phyloP scores from a whole-genome alignment of 2,797 vertebrate species.

The Sebastes cheni region DNA sequence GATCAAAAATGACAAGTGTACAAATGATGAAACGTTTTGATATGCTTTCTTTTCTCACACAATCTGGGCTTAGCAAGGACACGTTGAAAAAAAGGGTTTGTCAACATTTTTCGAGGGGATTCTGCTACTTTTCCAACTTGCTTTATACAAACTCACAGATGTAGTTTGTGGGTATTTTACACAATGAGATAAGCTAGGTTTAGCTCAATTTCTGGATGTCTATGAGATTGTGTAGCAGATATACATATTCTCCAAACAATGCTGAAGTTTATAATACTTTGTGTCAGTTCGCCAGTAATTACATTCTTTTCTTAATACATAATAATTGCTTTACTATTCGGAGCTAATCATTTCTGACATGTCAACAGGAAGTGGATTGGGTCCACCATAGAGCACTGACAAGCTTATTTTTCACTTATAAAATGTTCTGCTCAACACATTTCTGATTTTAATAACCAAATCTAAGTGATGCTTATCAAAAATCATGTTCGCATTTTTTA shows the following conservation, averaged over 20 bases:
- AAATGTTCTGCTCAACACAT: no score
- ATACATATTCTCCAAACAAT: not conserved
- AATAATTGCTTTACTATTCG: not conserved
- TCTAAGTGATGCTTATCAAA: not conserved
- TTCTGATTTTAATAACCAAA: not conserved
- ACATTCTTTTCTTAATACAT: not conserved
- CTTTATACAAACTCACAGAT: not conserved
- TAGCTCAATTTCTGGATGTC: not conserved
- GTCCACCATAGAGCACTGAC: not conserved
- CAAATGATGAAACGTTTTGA: conserved; percentile 12
- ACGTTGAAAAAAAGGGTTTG: not conserved
- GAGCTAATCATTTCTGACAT: not conserved
- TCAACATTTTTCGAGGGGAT: not conserved
- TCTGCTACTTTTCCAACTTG: not conserved
- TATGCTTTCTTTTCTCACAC: not conserved
- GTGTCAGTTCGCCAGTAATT: not conserved
- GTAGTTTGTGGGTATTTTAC: not conserved
- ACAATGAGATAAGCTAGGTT: not conserved
- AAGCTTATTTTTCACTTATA: no score
- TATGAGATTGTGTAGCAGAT: not conserved
- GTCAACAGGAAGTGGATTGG: not conserved
- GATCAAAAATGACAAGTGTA: conserved; percentile 8
- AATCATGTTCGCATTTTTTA: not conserved
- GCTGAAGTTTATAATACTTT: not conserved
- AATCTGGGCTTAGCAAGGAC: not conserved